Evolutionary conservation across 2,797 vertebrate genomes (phyloP).

Genomic region (Hybognathus amarus): DNA sequence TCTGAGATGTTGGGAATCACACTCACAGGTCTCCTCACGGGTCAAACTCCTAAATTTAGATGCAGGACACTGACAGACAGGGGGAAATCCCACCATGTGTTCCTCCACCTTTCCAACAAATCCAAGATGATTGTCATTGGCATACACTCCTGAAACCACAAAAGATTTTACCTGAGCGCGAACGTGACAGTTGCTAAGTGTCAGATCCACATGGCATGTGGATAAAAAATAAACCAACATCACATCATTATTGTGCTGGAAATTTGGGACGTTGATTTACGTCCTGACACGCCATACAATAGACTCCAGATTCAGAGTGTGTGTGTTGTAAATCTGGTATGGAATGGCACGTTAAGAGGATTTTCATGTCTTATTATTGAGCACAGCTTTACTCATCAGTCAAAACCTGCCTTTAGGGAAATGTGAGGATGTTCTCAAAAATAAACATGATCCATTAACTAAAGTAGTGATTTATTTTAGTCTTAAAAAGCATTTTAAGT

Average conservation of each 20-base stretch:
- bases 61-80: conserved; percentile 44
- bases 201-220: conserved; percentile 3
- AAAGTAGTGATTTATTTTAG: neutral
- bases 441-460: neutral
- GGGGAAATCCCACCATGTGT: conserved; percentile 51
- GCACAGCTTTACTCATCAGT: neutral
- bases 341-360: conserved; percentile 49
- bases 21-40: conserved; percentile 14
- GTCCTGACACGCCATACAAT: neutral
- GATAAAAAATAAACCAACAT: neutral
- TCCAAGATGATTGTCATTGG: conserved; percentile 6
- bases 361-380: conserved; percentile 46
- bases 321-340: conserved; percentile 33
- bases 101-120: neutral
- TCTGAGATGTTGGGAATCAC: conserved; percentile 31
- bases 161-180: neutral
- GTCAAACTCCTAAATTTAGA: conserved; percentile 57
- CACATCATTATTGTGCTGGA: neutral
- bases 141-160: neutral
- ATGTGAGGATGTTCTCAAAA: neutral
- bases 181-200: conserved; percentile 1
- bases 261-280: neutral
- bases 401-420: neutral
- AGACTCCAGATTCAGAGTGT: conserved; percentile 9
- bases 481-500: neutral